phyloP scores from a whole-genome alignment of 2,113 vertebrate genomes.

The Pyxicephalus adspersus region DNA sequence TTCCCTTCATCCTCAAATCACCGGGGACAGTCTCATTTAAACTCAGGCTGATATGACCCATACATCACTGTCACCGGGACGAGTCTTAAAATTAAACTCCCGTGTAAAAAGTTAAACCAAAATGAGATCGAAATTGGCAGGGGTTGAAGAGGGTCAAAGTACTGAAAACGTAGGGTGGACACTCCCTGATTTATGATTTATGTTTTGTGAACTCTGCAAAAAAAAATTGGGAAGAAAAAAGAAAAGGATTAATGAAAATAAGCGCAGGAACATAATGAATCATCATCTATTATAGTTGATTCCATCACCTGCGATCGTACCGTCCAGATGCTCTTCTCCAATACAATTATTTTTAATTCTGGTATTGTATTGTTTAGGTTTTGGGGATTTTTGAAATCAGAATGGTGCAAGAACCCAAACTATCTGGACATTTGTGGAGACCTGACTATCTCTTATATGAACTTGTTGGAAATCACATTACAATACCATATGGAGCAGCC shows the following conservation, averaged over 20 bases:
- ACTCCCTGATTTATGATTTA: slow-evolving; percentile 79
- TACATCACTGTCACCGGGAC: slow-evolving; percentile 95
- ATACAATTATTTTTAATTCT: slow-evolving; percentile 4
- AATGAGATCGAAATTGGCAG: slow-evolving; percentile 97
- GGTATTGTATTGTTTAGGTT: too few species aligned
- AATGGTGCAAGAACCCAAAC: too few species aligned
- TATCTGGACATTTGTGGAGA: too few species aligned
- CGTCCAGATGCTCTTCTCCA: neutral
- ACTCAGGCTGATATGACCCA: slow-evolving; percentile 92
- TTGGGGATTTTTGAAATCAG: too few species aligned
- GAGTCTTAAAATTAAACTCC: slow-evolving; percentile 98
- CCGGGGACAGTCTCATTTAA: slow-evolving; percentile 95
- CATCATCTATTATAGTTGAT: slow-evolving; percentile 44
- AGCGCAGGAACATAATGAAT: slow-evolving; percentile 62
- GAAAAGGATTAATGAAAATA: slow-evolving; percentile 52
- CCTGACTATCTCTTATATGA: too few species aligned
- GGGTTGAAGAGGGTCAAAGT: slow-evolving; percentile 86
- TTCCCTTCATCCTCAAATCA: slow-evolving; percentile 77
- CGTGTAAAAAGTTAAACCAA: slow-evolving; percentile 97
- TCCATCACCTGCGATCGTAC: neutral
- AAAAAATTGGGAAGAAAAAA: slow-evolving; percentile 37
- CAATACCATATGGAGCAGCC: too few species aligned
- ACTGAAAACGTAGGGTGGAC: slow-evolving; percentile 81
- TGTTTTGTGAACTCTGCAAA: slow-evolving; percentile 64
- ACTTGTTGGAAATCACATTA: too few species aligned